phyloP scores from a whole-genome alignment of 1,140 invertebrate species.

The Sycobia sp. region DNA sequence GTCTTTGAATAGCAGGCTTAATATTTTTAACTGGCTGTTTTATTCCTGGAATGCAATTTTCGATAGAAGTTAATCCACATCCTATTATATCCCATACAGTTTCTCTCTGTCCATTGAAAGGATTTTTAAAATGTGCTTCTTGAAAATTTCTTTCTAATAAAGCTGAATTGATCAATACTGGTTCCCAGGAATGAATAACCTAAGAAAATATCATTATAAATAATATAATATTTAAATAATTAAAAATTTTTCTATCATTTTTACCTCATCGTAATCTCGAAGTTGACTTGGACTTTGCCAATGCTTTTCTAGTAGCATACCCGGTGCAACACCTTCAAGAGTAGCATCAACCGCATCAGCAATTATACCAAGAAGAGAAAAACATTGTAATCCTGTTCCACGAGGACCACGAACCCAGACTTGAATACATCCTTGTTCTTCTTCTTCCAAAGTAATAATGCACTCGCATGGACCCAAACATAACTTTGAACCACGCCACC shows the following conservation, averaged over 20 bases:
- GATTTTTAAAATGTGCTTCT: constrained; percentile 64
- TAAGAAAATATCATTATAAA: constrained; percentile 22
- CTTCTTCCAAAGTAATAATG: constrained; percentile 72
- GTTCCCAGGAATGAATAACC: constrained; percentile 67
- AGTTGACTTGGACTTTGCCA: constrained; percentile 71
- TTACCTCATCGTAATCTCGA: constrained; percentile 57
- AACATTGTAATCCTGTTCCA: constrained; percentile 66
- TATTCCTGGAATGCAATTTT: constrained; percentile 54
- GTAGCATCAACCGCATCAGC: constrained; percentile 73
- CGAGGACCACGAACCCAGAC: constrained; percentile 76
- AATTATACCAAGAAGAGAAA: constrained; percentile 79
- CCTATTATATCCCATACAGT: constrained; percentile 72
- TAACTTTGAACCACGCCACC: constrained; percentile 80
- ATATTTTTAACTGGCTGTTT: constrained; percentile 54
- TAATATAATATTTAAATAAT: neutral
- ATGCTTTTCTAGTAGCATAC: constrained; percentile 70
- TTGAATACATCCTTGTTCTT: constrained; percentile 70
- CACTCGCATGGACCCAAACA: constrained; percentile 75
- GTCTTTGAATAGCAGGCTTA: constrained; percentile 60
- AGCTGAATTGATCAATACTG: constrained; percentile 66
- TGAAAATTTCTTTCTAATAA: constrained; percentile 63
- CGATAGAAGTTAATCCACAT: constrained; percentile 63
- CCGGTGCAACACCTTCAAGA: constrained; percentile 70
- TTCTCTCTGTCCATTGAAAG: constrained; percentile 68
- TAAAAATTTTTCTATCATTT: neutral